These are phyloP conservation scores for Cryptotermes secundus DNA, from an alignment of 1,140 invertebrate species.

Conservation along the genomic window DNA sequence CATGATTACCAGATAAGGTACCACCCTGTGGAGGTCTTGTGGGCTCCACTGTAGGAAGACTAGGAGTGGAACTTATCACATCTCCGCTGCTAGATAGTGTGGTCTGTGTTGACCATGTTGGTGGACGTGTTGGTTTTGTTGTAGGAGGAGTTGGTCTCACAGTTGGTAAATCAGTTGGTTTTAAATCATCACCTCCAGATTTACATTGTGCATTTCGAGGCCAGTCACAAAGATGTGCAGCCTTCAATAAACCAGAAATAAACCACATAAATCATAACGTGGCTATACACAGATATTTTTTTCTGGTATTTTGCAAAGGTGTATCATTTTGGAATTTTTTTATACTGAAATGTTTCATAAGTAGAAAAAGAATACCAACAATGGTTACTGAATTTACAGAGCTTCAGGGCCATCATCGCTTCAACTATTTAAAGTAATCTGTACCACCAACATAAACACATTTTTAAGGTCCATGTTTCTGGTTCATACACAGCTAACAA, in stretches of 20 bases:
- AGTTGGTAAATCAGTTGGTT: slow-evolving; percentile 36
- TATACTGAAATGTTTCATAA: no score
- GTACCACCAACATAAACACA: no score
- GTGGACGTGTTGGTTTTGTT: slow-evolving; percentile 36
- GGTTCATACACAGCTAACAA: no score
- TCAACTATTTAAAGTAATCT: no score
- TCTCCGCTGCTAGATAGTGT: background rate
- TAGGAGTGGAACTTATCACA: background rate
- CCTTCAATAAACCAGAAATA: slow-evolving; percentile 37
- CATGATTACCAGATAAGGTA: background rate
- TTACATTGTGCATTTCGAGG: slow-evolving; percentile 67
- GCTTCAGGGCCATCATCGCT: no score
- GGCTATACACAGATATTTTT: no score
- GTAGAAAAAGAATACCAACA: no score
- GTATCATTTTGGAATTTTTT: no score
- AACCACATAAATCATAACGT: no score
- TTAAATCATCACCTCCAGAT: slow-evolving; percentile 35
- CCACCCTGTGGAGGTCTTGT: background rate
- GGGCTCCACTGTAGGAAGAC: background rate
- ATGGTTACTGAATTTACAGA: no score
- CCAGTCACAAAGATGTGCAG: slow-evolving; percentile 74
- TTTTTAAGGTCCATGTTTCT: no score
- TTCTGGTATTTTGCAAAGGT: no score
- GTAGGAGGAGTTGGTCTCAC: slow-evolving; percentile 40
- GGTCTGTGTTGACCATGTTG: slow-evolving; percentile 20